Evolutionary conservation across 2,888 invertebrate species (phyloP).

Genomic region (Pachycephus smyrnensis): DNA sequence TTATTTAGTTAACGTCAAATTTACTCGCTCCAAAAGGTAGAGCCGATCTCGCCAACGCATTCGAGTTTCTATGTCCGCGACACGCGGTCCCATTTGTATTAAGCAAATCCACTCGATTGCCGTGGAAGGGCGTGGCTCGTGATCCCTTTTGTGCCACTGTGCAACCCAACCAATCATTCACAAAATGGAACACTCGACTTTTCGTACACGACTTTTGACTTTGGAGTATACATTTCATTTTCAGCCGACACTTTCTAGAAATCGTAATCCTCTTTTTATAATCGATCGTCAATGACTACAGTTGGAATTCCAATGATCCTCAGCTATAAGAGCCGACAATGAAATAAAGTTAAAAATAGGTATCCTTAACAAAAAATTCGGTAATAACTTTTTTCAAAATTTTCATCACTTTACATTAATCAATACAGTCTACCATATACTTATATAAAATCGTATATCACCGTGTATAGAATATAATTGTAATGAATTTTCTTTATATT

Average conservation of each 20-base stretch:
- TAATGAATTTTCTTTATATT: not conserved
- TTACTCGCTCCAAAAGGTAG: conserved; percentile 49
- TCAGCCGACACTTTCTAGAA: not conserved
- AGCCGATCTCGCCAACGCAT: conserved; percentile 31
- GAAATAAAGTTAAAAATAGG: not conserved
- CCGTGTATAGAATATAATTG: not conserved
- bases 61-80: conserved; percentile 8
- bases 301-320: not conserved
- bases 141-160: conserved; percentile 33
- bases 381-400: not conserved
- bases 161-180: not conserved
- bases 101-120: conserved; percentile 46
- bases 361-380: not conserved
- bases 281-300: not conserved
- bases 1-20: conserved; percentile 66
- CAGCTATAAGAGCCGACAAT: not conserved
- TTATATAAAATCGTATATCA: not conserved
- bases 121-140: conserved; percentile 62
- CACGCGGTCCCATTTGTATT: conserved; percentile 35
- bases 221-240: not conserved
- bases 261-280: conserved; percentile 3
- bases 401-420: not conserved
- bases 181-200: not conserved
- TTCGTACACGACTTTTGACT: not conserved
- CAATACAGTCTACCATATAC: not conserved